phyloP scores from a whole-genome alignment of 2,113 vertebrate genomes.

The Malaclemys terrapin region DNA sequence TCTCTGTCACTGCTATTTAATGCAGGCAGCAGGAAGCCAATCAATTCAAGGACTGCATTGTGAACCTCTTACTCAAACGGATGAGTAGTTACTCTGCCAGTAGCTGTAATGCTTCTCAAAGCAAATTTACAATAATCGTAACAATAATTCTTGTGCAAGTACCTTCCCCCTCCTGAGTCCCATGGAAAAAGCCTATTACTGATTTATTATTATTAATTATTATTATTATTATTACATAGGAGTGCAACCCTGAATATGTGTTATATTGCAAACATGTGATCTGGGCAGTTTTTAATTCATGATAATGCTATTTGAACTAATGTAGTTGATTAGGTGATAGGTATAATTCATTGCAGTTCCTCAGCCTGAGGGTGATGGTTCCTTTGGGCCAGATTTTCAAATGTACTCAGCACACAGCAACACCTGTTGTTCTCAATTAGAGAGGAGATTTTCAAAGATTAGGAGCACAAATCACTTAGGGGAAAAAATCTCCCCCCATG shows the following conservation, averaged over 20 bases:
- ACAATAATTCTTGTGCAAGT: constrained; percentile 56
- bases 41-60: constrained; percentile 57
- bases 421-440: neutral
- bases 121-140: constrained; percentile 65
- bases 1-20: constrained; percentile 62
- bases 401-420: neutral
- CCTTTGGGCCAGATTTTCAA: neutral
- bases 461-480: neutral
- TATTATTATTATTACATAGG: neutral
- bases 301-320: constrained; percentile 21
- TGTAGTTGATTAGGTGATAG: neutral
- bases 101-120: constrained; percentile 63
- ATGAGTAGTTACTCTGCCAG: constrained; percentile 52
- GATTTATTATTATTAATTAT: constrained; percentile 1
- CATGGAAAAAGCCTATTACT: constrained; percentile 35
- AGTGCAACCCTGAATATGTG: constrained; percentile 36
- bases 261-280: constrained; percentile 20
- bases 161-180: constrained; percentile 2
- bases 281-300: constrained; percentile 34
- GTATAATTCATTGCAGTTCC: constrained; percentile 36
- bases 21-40: constrained; percentile 63
- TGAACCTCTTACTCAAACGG: constrained; percentile 57
- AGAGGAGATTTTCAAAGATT: neutral
- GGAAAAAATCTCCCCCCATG: neutral
- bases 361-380: neutral